These are phyloP conservation scores for Aspiorhynchus laticeps DNA, from an alignment of 2,113 vertebrate genomes.

Conservation along the genomic window DNA sequence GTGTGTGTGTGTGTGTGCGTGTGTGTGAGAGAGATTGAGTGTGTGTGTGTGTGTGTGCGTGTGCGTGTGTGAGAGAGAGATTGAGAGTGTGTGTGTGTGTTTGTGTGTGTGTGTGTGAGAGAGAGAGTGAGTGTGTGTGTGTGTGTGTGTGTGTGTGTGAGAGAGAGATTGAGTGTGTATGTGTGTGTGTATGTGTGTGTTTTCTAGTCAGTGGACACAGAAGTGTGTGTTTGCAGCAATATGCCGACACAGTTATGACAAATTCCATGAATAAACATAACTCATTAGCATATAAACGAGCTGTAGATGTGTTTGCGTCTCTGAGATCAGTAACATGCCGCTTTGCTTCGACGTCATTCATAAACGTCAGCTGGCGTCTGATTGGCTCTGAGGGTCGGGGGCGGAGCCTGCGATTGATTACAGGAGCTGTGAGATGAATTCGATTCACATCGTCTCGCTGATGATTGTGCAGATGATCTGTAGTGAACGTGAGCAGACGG, in stretches of 20 bases:
- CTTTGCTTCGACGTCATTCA: neutral
- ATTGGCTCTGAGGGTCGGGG: neutral
- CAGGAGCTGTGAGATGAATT: neutral
- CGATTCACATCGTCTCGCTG: no score
- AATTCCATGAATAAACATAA: neutral
- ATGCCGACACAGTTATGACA: neutral
- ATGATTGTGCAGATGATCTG: no score
- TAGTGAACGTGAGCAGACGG: no score
- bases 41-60: no score
- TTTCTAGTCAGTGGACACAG: neutral
- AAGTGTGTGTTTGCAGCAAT: neutral
- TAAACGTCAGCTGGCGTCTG: neutral
- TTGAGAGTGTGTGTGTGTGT: no score
- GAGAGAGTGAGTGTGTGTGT: no score
- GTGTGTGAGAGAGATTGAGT: no score
- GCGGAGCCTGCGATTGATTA: neutral
- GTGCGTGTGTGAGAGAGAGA: no score
- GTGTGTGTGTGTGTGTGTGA: neutral
- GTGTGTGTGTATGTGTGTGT: neutral
- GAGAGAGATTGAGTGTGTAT: no score
- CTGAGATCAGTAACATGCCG: neutral
- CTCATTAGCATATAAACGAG: constrained; percentile 12
- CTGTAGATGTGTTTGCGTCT: neutral
- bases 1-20: no score
- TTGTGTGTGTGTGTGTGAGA: no score